These are phyloP conservation scores for Saxidomus purpurata DNA, from an alignment of 1,140 invertebrate species.

Conservation along the genomic window DNA sequence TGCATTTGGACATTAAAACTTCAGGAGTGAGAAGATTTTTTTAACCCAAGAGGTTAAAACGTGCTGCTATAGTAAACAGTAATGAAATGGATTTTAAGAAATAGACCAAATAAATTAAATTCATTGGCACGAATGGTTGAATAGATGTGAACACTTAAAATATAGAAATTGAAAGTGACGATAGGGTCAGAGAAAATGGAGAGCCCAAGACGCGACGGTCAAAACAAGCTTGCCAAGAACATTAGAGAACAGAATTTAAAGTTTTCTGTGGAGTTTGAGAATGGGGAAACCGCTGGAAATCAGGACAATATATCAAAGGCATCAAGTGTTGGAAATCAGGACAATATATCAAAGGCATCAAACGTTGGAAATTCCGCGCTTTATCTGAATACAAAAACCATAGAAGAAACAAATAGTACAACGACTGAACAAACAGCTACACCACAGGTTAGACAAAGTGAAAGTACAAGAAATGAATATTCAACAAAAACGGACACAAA, in stretches of 20 bases:
- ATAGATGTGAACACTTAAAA: background rate
- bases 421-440: background rate
- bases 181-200: conserved; percentile 5
- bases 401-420: background rate
- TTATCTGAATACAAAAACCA: background rate
- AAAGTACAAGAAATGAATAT: background rate
- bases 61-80: background rate
- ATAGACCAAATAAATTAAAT: conserved; percentile 1
- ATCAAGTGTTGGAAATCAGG: background rate
- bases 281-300: conserved; percentile 6
- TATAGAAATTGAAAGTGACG: background rate
- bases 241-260: conserved; percentile 49
- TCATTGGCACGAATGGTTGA: background rate
- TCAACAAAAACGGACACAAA: background rate
- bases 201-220: conserved; percentile 5
- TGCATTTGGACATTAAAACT: background rate
- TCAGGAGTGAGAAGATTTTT: background rate
- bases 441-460: background rate
- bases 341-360: background rate
- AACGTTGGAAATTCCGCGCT: background rate
- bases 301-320: background rate
- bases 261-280: conserved; percentile 59
- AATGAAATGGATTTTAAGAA: conserved; percentile 5
- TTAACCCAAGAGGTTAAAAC: background rate
- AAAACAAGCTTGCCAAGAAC: conserved; percentile 38